Evolutionary conservation across 1,140 invertebrate genomes (phyloP).

Genomic region (Matsumurasca onukii): DNA sequence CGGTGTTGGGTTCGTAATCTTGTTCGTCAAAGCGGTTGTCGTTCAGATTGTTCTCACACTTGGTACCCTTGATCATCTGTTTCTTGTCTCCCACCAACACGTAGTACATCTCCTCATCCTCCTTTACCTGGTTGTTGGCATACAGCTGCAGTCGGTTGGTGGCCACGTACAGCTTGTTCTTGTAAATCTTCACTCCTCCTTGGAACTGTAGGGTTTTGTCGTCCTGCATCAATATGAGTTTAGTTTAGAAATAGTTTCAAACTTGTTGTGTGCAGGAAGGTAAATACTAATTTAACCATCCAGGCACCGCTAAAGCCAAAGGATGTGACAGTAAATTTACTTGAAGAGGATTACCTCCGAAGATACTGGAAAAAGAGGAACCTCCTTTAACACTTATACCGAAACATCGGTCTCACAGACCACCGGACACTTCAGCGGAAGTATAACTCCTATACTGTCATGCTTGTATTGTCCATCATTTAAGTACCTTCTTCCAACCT

Average conservation of each 20-base stretch:
- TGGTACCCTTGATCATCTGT: conserved; percentile 33
- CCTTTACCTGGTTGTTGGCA: conserved; percentile 22
- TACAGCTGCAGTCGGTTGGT: conserved; percentile 41
- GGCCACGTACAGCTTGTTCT: conserved; percentile 37
- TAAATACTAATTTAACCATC: no score
- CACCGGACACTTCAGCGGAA: no score
- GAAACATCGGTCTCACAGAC: no score
- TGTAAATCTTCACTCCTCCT: conserved; percentile 38
- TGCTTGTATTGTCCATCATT: no score
- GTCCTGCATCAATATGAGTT: conserved; percentile 32
- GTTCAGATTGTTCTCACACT: conserved; percentile 32
- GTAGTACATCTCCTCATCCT: conserved; percentile 37
- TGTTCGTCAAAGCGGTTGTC: not conserved
- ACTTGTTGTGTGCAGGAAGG: not conserved
- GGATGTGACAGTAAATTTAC: no score
- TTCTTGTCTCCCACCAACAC: conserved; percentile 34
- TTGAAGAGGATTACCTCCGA: no score
- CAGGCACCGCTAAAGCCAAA: no score
- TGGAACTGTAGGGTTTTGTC: conserved; percentile 41
- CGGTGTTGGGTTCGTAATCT: no score
- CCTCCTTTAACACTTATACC: no score
- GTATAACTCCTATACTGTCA: no score
- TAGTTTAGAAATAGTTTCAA: not conserved
- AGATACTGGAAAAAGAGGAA: no score
- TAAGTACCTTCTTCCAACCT: no score